These are phyloP conservation scores for Etheostoma cragini DNA, from an alignment of 2,113 vertebrate species.

Conservation along the genomic window DNA sequence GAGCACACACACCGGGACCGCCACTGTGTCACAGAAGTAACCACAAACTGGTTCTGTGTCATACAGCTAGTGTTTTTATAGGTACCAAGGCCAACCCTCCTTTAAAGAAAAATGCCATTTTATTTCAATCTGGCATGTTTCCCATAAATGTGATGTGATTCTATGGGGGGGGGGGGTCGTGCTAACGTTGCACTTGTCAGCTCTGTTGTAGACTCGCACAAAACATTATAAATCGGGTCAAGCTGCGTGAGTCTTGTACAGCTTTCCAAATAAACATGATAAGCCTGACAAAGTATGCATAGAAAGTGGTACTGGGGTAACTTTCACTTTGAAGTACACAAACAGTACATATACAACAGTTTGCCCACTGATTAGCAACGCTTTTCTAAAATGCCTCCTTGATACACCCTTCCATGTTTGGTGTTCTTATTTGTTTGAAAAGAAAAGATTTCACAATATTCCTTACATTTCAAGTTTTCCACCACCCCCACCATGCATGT, in stretches of 20 bases:
- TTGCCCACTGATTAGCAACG: too few species aligned
- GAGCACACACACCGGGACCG: background rate
- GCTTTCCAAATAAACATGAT: background rate
- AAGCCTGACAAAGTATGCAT: background rate
- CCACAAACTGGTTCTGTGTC: background rate
- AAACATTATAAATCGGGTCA: background rate
- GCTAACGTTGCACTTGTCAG: background rate
- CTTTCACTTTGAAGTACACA: too few species aligned
- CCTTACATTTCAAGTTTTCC: too few species aligned
- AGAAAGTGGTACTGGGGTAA: background rate
- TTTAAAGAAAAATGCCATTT: background rate
- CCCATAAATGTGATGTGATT: background rate
- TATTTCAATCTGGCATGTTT: too few species aligned
- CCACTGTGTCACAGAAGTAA: background rate
- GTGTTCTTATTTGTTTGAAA: too few species aligned
- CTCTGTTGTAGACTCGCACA: background rate
- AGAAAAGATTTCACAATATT: too few species aligned
- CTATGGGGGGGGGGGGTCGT: background rate
- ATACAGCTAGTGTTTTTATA: background rate
- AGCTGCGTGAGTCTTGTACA: background rate
- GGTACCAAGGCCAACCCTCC: background rate
- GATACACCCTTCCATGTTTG: too few species aligned
- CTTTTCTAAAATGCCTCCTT: too few species aligned
- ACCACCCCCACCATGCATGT: background rate
- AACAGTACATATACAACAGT: too few species aligned